Evolutionary conservation across 2,797 vertebrate genomes (phyloP).

Genomic region (Brotula barbata): DNA sequence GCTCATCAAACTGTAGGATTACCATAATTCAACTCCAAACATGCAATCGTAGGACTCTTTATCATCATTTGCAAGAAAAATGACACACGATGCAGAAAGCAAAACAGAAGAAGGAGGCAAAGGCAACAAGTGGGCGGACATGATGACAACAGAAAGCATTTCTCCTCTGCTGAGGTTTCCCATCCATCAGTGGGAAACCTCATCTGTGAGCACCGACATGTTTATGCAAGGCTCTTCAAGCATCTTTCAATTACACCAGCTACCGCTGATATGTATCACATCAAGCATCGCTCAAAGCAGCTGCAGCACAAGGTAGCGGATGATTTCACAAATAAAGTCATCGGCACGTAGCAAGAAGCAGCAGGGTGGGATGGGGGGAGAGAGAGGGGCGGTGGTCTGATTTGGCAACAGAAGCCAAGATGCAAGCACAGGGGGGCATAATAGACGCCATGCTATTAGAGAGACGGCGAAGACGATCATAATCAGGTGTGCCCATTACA

Average conservation of each 20-base stretch:
- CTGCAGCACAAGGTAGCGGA: constrained; percentile 17
- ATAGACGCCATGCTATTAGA: constrained; percentile 25
- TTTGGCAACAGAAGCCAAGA: constrained; percentile 3
- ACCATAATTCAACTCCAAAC: too few species aligned
- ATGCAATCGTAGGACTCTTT: constrained; percentile 14
- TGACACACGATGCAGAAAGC: constrained; percentile 25
- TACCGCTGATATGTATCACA: constrained; percentile 8
- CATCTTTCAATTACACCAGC: constrained; percentile 51
- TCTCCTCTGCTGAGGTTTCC: constrained; percentile 35
- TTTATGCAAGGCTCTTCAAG: constrained; percentile 29
- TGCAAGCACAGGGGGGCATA: constrained; percentile 7
- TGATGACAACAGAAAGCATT: constrained; percentile 34
- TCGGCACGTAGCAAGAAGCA: constrained; percentile 5
- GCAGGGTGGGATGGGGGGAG: not conserved
- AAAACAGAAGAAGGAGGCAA: constrained; percentile 36
- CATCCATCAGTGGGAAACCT: constrained; percentile 54
- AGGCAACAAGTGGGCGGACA: constrained; percentile 38
- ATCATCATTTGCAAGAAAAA: constrained; percentile 26
- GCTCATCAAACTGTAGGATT: too few species aligned
- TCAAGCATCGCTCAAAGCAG: constrained; percentile 27
- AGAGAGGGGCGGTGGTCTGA: not conserved
- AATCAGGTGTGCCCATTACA: constrained; percentile 36
- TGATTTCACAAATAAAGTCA: constrained; percentile 31
- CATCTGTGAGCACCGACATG: constrained; percentile 46
- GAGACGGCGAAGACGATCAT: constrained; percentile 10